Percentiles rank a stretch among this genome's conserved stretches.
Evolutionary conservation across 2,797 vertebrate species (phyloP).

Genomic region (Myotis findleyi): DNA sequence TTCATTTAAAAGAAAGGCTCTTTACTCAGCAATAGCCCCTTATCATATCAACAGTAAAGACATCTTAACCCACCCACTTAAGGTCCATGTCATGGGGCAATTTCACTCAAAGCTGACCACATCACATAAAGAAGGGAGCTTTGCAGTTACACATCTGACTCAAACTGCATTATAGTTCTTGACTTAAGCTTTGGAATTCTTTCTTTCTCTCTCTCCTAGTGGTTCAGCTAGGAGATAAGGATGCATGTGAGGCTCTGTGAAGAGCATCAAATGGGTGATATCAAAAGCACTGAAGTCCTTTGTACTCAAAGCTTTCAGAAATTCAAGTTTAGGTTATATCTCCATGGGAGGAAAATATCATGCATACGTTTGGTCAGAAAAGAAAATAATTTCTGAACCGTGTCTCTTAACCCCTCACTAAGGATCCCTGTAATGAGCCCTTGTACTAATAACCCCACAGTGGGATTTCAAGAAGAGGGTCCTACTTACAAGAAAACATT

Average conservation of each 20-base stretch:
- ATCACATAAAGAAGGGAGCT: not conserved
- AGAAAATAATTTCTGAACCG: slow-evolving; percentile 57
- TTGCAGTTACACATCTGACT: not conserved
- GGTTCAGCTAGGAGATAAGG: not conserved
- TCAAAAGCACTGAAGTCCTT: not conserved
- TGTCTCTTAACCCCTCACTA: slow-evolving; percentile 55
- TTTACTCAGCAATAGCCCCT: slow-evolving; percentile 36
- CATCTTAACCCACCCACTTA: not conserved
- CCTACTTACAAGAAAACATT: slow-evolving; percentile 67
- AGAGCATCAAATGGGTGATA: not conserved
- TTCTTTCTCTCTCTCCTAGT: slow-evolving; percentile 24
- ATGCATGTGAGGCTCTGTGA: not conserved
- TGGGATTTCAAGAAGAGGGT: slow-evolving; percentile 23
- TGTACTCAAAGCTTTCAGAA: slow-evolving; percentile 43
- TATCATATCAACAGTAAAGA: slow-evolving; percentile 6
- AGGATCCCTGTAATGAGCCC: not conserved
- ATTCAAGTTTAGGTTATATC: slow-evolving; percentile 54
- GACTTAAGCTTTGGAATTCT: slow-evolving; percentile 20
- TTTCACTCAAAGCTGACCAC: not conserved
- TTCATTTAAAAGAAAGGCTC: slow-evolving; percentile 51
- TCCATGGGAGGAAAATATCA: slow-evolving; percentile 60
- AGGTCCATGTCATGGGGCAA: not conserved
- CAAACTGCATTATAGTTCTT: not conserved
- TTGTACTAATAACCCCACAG: slow-evolving; percentile 64
- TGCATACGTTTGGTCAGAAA: slow-evolving; percentile 50